Base-by-base conservation (phyloP, 2,888 invertebrate species). In the Hirtodrosophila confusa region DNA sequence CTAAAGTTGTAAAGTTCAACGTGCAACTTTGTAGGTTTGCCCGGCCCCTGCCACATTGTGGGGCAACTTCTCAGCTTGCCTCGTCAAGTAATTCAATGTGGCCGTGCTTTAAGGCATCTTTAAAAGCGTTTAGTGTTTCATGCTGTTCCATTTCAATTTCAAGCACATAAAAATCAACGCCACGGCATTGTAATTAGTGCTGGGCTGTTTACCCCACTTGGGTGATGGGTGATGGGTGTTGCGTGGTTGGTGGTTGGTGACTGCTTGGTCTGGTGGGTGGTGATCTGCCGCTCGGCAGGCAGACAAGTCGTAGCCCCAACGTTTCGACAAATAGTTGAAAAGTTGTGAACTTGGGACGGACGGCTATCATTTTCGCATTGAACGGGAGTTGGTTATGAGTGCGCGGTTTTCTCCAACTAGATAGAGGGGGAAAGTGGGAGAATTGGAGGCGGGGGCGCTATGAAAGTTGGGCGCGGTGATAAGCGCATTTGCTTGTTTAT, bases 341-440 rank as follows among this genome's bases (percentile, higher is more conserved):
- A 85, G 83, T 85, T 87, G 86, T 84, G 70, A 82, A 79, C 76
- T 70, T 56, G 60, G 55, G 55, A 62, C 58, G 66, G 61, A 57
- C 71, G 65, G 88, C 88, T 84, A 86, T 88, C 85, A 86, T 88
- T 86, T 85, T 74, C 88, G 65, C 84, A 88, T 85, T 75, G 86
- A 68, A 63, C 53, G 45, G 44, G 49, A 57, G 65, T 53, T 60
- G 80, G 73, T 78, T 85, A 84, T 73, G 76, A 78, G 67, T 63
- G 35, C 58, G 70, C 78, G 72, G 65, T 58, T 66, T 64, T 49
- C 62, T 45, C 60, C 61, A 63, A 60, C 56, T 61, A 69, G 71
- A 65, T 29, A 65, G 62, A 48, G 43, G 48, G n/a, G 36, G 43
- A 17, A 23, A 44, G 37, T 6, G 31, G 8, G 44, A 35, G 36